These are phyloP conservation scores for Tinea pellionella DNA, from an alignment of 2,888 invertebrate species.

Conservation along the genomic window DNA sequence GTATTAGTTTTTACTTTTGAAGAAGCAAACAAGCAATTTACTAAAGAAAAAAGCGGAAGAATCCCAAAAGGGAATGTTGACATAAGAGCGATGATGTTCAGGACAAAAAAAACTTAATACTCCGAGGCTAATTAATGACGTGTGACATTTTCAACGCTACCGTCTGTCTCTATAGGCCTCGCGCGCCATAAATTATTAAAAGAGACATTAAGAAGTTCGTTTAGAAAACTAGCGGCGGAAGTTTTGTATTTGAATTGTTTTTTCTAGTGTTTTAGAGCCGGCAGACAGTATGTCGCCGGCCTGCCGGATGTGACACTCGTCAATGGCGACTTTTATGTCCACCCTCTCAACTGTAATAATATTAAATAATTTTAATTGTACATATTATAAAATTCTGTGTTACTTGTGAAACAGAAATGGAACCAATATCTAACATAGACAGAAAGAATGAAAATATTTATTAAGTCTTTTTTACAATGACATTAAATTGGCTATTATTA, in stretches of 20 bases:
- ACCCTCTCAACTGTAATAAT: neutral
- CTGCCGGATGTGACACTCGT: conserved; percentile 30
- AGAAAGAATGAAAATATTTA: too few species aligned
- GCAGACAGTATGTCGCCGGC: conserved; percentile 48
- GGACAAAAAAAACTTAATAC: conserved; percentile 13
- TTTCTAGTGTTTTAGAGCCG: conserved; percentile 15
- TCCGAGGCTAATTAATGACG: conserved; percentile 38
- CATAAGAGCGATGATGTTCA: conserved; percentile 14
- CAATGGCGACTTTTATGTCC: conserved; percentile 8
- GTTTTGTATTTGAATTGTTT: conserved; percentile 12
- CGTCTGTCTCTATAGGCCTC: conserved; percentile 34
- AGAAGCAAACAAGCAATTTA: conserved; percentile 10
- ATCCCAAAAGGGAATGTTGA: conserved; percentile 15
- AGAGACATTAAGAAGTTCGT: conserved; percentile 12
- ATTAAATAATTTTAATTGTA: neutral
- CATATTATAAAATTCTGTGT: neutral
- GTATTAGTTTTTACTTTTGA: conserved; percentile 10
- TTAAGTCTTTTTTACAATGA: too few species aligned
- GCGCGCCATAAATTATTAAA: conserved; percentile 37
- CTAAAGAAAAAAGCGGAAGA: conserved; percentile 14
- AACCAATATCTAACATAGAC: too few species aligned
- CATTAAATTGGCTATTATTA: too few species aligned
- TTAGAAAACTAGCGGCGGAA: conserved; percentile 11
- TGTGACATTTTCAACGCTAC: conserved; percentile 48
- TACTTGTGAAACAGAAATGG: too few species aligned